These are phyloP conservation scores for Zaprionus lachaisei DNA, from an alignment of 1,140 invertebrate genomes.

Conservation along the genomic window DNA sequence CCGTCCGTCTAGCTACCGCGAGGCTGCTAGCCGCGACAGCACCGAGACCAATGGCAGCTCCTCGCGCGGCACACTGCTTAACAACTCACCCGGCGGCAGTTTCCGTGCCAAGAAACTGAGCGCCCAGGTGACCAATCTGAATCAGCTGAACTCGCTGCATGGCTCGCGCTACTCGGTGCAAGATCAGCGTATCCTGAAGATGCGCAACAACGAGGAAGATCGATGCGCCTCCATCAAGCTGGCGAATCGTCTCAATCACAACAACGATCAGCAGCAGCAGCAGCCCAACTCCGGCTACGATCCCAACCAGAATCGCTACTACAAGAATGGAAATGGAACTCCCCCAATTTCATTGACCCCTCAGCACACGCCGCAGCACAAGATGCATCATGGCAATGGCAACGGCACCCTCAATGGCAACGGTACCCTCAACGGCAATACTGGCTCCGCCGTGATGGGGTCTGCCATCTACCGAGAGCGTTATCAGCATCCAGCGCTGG, in stretches of 20 bases:
- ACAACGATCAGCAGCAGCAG: constrained; percentile 55
- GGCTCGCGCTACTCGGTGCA: constrained; percentile 79
- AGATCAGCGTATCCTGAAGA: constrained; percentile 82
- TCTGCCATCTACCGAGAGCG: constrained; percentile 79
- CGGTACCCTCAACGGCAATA: constrained; percentile 65
- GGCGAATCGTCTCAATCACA: constrained; percentile 76
- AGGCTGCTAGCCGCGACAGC: constrained; percentile 72
- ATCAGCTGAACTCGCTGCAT: constrained; percentile 73
- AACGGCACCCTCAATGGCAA: constrained; percentile 67
- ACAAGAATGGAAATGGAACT: constrained; percentile 78
- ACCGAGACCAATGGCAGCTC: constrained; percentile 80
- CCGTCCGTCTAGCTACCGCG: constrained; percentile 81
- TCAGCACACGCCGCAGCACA: constrained; percentile 77
- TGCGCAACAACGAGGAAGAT: constrained; percentile 81
- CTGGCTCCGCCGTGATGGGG: constrained; percentile 57
- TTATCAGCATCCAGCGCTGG: constrained; percentile 81
- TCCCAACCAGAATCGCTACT: constrained; percentile 84
- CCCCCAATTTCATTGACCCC: constrained; percentile 72
- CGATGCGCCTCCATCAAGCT: constrained; percentile 78
- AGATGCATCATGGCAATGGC: constrained; percentile 61
- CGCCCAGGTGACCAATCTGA: constrained; percentile 76
- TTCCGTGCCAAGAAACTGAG: constrained; percentile 76
- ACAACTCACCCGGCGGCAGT: constrained; percentile 78
- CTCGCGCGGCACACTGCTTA: constrained; percentile 75
- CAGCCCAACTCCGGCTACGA: constrained; percentile 56